Evolutionary conservation across 2,797 vertebrate species (phyloP).

Genomic region (Argyrosomus regius): DNA sequence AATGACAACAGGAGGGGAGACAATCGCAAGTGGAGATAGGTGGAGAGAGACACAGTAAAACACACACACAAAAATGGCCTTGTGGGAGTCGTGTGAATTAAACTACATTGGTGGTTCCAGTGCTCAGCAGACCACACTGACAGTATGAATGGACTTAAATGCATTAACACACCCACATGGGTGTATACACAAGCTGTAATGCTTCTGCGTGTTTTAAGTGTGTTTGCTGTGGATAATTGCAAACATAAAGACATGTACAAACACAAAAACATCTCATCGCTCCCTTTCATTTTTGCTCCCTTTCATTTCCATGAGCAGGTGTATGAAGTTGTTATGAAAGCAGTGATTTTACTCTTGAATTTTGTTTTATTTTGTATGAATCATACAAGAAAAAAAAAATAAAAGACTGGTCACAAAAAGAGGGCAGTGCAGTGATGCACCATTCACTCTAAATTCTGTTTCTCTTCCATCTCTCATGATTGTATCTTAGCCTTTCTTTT

Average conservation of each 20-base stretch:
- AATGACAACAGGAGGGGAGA: slow-evolving; percentile 59
- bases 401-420: not conserved
- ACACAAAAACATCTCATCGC: not conserved
- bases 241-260: not conserved
- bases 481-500: slow-evolving; percentile 2
- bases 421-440: slow-evolving; percentile 11
- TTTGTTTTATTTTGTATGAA: not conserved
- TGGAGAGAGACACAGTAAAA: slow-evolving; percentile 34
- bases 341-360: not conserved
- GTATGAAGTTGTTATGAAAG: not conserved
- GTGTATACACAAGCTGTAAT: slow-evolving; percentile 14
- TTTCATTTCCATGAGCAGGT: not conserved
- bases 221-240: slow-evolving; percentile 27
- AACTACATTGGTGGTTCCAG: slow-evolving; percentile 52
- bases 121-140: slow-evolving; percentile 55
- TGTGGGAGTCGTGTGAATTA: slow-evolving; percentile 52
- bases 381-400: not conserved
- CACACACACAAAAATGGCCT: slow-evolving; percentile 31
- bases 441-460: not conserved
- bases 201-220: slow-evolving; percentile 11
- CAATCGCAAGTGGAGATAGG: slow-evolving; percentile 51
- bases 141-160: slow-evolving; percentile 53
- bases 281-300: not conserved
- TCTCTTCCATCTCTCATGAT: not conserved
- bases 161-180: slow-evolving; percentile 31